Evolutionary conservation across 2,113 vertebrate species (phyloP).

Genomic region (Eptatretus burgeri): DNA sequence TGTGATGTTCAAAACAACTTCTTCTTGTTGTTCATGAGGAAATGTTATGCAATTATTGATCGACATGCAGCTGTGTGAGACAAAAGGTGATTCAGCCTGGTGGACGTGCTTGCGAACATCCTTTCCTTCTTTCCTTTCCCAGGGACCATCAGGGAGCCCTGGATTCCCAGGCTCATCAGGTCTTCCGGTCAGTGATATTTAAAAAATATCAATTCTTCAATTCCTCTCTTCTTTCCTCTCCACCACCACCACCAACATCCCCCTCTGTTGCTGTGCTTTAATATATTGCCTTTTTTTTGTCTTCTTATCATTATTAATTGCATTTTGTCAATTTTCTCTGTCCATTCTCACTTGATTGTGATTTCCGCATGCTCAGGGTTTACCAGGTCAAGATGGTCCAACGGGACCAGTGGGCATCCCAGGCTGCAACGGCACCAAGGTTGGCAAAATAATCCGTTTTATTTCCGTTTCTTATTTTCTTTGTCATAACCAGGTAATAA

Average conservation of each 20-base stretch:
- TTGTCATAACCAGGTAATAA: too few relatives aligned
- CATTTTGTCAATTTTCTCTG: too few relatives aligned
- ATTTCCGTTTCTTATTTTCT: neutral
- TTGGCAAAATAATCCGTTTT: constrained; percentile 13
- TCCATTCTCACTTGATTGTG: neutral
- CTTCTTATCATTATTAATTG: neutral
- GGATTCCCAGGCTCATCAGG: constrained; percentile 80
- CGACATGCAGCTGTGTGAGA: too few relatives aligned
- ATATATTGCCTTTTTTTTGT: constrained; percentile 5
- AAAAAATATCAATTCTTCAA: too few relatives aligned
- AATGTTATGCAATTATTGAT: too few relatives aligned
- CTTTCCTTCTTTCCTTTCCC: constrained; percentile 2
- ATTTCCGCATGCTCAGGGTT: constrained; percentile 24
- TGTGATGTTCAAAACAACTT: too few relatives aligned
- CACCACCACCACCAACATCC: neutral
- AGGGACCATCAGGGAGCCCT: constrained; percentile 46
- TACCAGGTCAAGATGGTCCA: constrained; percentile 74
- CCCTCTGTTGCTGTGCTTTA: neutral
- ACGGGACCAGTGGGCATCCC: constrained; percentile 54
- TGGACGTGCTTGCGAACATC: too few relatives aligned
- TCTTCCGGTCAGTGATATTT: constrained; percentile 38
- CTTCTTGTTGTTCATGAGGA: too few relatives aligned
- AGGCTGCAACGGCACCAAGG: constrained; percentile 94
- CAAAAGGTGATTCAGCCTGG: too few relatives aligned
- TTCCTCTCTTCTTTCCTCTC: neutral